Evolutionary conservation across 2,113 vertebrate species (phyloP), one percentile per base, ranked within the genome.

Genomic region (Calyptommatus sinebrachiatus): DNA sequence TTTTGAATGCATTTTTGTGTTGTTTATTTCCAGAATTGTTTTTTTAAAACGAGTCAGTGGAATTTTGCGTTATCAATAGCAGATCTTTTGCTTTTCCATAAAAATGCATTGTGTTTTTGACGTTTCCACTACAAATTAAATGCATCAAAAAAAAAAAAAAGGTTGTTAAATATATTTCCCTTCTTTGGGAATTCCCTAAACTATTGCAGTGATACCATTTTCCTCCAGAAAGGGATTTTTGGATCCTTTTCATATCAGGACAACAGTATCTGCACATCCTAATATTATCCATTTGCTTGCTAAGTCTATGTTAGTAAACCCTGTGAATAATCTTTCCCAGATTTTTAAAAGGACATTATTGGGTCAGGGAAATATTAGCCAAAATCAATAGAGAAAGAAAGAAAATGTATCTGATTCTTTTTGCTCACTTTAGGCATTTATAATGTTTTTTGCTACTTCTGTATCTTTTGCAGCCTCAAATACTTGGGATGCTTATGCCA

Each of bases 341-440:
- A 35, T 10, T 71, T 26, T 21, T 77, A 73, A 65, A 35, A 22
- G 26, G 0, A 41, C 61, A 46, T 61, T 22, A 1, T 48, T 60
- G 76, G 74, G 50, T 1, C 63, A 22, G 57, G 71, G 68, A 83
- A 65, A 73, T 57, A n/a, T 4, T 82, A 71, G 73, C 80, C 77
- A 73, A 84, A 69, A 21, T 82, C 74, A 89, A 68, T 26, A 2
- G n/a, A 1, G 18, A 46, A 81, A 20, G n/a, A 48, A 67, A 81
- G 72, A 69, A 57, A 82, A 83, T 24, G 61, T 71, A 7, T 70
- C 76, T 86, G 21, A 5, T 69, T 75, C 76, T 80, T 35, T 81
- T 12, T 21, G 35, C 83, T 88, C 86, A 16, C 5, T n/a, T 71
- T 77, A 18, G 78, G 84, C 28, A 24, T 12, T 68, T 0, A 0